These are phyloP conservation scores for Trematomus loennbergii DNA, from an alignment of 2,113 vertebrate genomes.

Conservation along the genomic window DNA sequence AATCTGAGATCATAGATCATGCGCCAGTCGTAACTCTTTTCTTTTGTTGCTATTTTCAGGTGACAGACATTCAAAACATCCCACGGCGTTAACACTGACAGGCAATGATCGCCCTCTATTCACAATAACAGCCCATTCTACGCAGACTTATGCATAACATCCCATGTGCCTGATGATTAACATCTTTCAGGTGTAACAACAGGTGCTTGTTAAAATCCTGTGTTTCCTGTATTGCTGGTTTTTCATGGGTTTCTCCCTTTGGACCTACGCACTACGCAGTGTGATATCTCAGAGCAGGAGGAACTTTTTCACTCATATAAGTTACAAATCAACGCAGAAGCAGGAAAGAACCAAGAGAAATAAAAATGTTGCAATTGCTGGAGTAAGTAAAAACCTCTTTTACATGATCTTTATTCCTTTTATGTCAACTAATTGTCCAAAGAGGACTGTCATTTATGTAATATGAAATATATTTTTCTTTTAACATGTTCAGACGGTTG, in stretches of 20 bases:
- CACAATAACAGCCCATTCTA: slow-evolving; percentile 2
- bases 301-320: slow-evolving; percentile 14
- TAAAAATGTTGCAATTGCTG: slow-evolving; percentile 74
- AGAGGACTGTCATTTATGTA: background rate
- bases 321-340: slow-evolving; percentile 9
- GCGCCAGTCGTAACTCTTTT: background rate
- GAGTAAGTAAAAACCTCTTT: slow-evolving; percentile 63
- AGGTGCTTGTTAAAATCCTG: slow-evolving; percentile 43
- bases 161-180: background rate
- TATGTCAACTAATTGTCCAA: background rate
- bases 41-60: background rate
- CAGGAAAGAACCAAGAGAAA: slow-evolving; percentile 14
- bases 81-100: slow-evolving; percentile 3
- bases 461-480: slow-evolving; percentile 9
- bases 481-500: slow-evolving; percentile 46
- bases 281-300: slow-evolving; percentile 17
- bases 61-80: background rate
- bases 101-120: background rate
- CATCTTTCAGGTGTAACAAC: background rate
- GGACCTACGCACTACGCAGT: background rate
- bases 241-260: slow-evolving; percentile 6
- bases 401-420: background rate
- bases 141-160: slow-evolving; percentile 24
- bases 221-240: slow-evolving; percentile 73
- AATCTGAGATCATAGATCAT: background rate